Percentiles rank a stretch among this genome's conserved stretches.
phyloP scores from a whole-genome alignment of 2,113 vertebrate genomes.

The Tachuris rubrigastra region DNA sequence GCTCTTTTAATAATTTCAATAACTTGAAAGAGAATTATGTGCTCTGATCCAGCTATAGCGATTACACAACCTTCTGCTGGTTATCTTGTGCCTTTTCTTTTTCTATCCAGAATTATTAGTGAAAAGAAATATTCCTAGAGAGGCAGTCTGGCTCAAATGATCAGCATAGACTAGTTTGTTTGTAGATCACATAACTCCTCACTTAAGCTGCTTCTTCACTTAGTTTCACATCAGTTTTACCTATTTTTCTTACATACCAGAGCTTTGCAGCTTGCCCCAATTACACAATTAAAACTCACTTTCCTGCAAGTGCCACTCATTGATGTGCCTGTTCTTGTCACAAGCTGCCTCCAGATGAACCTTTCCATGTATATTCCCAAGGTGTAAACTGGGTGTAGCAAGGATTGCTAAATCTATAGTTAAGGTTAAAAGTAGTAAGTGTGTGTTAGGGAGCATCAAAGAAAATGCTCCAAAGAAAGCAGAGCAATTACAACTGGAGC shows the following conservation, averaged over 20 bases:
- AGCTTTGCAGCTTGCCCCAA: background rate
- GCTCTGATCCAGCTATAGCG: background rate
- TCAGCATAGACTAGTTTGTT: background rate
- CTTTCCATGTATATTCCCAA: background rate
- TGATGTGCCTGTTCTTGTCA: background rate
- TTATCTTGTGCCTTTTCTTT: background rate
- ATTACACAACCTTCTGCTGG: background rate
- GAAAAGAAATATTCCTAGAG: background rate
- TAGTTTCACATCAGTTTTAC: background rate
- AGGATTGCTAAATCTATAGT: background rate
- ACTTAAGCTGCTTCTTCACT: background rate
- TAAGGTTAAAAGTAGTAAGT: conserved; percentile 36
- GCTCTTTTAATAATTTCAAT: background rate
- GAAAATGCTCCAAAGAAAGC: background rate
- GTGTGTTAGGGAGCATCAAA: conserved; percentile 37
- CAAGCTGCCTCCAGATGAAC: background rate
- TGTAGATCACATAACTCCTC: background rate
- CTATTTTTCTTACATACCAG: background rate
- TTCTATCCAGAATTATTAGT: background rate
- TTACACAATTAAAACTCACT: background rate
- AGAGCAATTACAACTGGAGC: background rate
- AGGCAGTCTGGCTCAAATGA: background rate
- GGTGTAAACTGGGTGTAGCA: background rate
- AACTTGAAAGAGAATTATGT: background rate
- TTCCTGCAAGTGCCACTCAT: background rate